Conservation (phyloP, 2,888 invertebrate genomes). For the Ophion costatus region DNA sequence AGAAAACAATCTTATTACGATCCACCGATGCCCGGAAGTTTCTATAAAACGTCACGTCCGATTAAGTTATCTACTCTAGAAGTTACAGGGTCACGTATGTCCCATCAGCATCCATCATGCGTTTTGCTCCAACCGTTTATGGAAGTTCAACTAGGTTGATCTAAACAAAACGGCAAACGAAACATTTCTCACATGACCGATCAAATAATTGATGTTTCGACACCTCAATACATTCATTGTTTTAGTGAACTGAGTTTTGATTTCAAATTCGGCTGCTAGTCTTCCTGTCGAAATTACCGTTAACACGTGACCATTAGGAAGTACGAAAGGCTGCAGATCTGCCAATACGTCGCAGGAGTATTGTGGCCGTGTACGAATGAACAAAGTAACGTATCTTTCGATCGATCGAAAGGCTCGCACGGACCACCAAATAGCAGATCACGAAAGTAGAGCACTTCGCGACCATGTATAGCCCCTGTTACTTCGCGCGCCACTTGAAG, state of each 20-base stretch:
- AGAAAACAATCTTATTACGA: too few species aligned
- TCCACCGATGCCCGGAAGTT: too few species aligned
- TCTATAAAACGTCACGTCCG: too few species aligned
- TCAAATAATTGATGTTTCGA: too few species aligned
- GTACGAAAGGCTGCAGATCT: background rate
- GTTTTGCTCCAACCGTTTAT: too few species aligned
- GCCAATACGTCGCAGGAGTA: background rate
- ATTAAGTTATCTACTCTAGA: too few species aligned
- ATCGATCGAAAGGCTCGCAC: conserved; percentile 35
- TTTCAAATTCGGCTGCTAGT: background rate
- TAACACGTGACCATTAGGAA: background rate
- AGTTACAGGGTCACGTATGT: background rate
- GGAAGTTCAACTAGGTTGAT: too few species aligned
- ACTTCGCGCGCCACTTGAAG: conserved; percentile 13
- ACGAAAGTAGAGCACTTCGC: conserved; percentile 31
- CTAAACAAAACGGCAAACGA: background rate
- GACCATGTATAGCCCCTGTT: conserved; percentile 7
- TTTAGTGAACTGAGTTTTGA: background rate
- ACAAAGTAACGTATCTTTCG: conserved; percentile 17
- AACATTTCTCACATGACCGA: too few species aligned
- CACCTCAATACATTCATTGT: too few species aligned
- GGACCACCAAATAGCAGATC: conserved; percentile 14
- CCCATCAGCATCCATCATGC: background rate
- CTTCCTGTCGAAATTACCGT: background rate
- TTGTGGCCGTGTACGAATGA: conserved; percentile 7